Evolutionary conservation across 1,140 invertebrate genomes (phyloP), one percentile per base, ranked within the genome.

Genomic region (Ostrea denselamellosa): DNA sequence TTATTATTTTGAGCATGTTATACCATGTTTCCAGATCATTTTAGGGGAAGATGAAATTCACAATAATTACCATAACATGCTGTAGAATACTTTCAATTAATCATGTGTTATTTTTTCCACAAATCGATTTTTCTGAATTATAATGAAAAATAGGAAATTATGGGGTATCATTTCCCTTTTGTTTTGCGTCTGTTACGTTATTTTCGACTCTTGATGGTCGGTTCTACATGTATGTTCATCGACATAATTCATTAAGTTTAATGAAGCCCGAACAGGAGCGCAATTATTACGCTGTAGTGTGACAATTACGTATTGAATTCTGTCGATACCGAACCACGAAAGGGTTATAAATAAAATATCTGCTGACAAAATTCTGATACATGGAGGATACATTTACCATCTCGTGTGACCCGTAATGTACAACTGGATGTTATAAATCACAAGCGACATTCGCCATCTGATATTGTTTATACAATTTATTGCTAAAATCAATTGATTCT

Each of bases 241-340:
- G 28, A 77, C 28, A 77, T 34, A 77, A 77, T 77, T 77, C 68
- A 77, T 77, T 77, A 77, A 77, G 68, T 77, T 77, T 77, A 77
- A 77, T 77, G 68, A 77, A 34, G 25, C 28, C 68, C 9, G 25
- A 77, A 28, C 12, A 34, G 68, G 25, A 28, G 10, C 17, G 28
- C 8, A 14, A 77, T 77, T 77, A 25, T 25, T 34, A 12, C 25
- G 68, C 68, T 17, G 2, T 25, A 77, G 25, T 28, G 28, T 25
- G 28, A 77, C 28, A 34, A 77, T 34, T 28, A 28, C 68, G 68
- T 77, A 34, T 34, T 34, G 14, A 14, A 77, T 77, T 77, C 68
- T 28, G 28, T 7, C 25, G 25, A 62, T 62, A 77, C 28, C 28
- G 28, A 77, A 77, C 68, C 28, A 34, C 10, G 68, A 25, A 77